Evolutionary conservation across 1,140 invertebrate genomes (phyloP).

Genomic region (Rhynchophorus ferrugineus): DNA sequence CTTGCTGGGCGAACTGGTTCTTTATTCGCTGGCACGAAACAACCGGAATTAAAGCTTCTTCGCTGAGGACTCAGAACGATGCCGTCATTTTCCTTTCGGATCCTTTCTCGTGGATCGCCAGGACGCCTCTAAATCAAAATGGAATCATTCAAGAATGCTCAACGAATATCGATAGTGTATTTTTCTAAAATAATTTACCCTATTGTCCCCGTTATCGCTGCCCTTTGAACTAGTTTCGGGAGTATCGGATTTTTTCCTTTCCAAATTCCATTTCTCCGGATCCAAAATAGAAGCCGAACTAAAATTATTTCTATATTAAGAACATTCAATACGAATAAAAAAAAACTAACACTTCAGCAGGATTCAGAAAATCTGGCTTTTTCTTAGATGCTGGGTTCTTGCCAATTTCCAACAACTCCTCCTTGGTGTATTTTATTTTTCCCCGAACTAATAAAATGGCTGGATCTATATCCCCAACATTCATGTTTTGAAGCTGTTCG

Average conservation of each 20-base stretch:
- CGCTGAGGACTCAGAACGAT: slow-evolving; percentile 77
- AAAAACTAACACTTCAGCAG: slow-evolving; percentile 28
- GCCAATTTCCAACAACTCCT: slow-evolving; percentile 68
- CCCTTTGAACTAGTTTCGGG: slow-evolving; percentile 42
- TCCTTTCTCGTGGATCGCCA: slow-evolving; percentile 67
- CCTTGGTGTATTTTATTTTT: slow-evolving; percentile 40
- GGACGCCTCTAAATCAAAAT: slow-evolving; percentile 47
- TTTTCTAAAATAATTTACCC: slow-evolving; percentile 15
- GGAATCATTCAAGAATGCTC: not conserved
- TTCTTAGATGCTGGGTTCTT: slow-evolving; percentile 63
- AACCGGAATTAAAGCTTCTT: slow-evolving; percentile 75
- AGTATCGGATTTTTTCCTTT: slow-evolving; percentile 47
- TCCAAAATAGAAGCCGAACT: slow-evolving; percentile 53
- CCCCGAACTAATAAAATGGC: slow-evolving; percentile 31
- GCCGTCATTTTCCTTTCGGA: slow-evolving; percentile 74
- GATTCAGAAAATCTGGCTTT: slow-evolving; percentile 31
- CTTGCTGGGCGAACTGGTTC: slow-evolving; percentile 39
- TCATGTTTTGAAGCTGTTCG: slow-evolving; percentile 28
- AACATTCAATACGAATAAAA: not conserved
- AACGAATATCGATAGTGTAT: not conserved
- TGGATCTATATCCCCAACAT: slow-evolving; percentile 28
- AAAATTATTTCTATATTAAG: slow-evolving; percentile 8
- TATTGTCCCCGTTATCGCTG: slow-evolving; percentile 30
- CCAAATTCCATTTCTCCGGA: slow-evolving; percentile 52
- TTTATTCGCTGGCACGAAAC: slow-evolving; percentile 50